A percentile compares a stretch with the other conserved stretches of the same genome.
Evolutionary conservation across 2,797 vertebrate genomes (phyloP).

Genomic region (Toxotes lorentzi): DNA sequence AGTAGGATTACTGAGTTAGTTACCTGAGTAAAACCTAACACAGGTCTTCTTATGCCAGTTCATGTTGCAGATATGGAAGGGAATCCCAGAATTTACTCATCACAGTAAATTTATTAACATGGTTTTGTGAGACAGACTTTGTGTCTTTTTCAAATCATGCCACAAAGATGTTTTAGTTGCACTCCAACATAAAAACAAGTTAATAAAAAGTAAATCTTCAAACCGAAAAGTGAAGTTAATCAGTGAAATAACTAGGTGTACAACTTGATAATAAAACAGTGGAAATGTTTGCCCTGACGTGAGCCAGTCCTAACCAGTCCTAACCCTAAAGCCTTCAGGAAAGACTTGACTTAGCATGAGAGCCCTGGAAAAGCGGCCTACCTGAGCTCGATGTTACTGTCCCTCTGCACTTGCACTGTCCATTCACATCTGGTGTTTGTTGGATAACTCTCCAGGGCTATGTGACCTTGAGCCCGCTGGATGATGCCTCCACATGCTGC

Average conservation of each 20-base stretch:
- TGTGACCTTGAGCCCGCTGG: constrained; percentile 87
- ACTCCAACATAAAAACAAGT: neutral
- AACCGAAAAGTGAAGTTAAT: neutral
- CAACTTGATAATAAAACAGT: neutral
- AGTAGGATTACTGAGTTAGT: neutral
- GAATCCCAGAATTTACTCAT: neutral
- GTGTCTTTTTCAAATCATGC: neutral
- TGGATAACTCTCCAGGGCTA: constrained; percentile 91
- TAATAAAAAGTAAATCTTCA: neutral
- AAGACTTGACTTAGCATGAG: neutral
- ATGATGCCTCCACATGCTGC: constrained; percentile 90
- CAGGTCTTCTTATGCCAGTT: too few species aligned
- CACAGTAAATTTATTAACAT: neutral
- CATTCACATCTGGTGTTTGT: constrained; percentile 92
- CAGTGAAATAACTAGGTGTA: neutral
- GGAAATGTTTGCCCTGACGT: neutral
- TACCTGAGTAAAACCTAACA: neutral
- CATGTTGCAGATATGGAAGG: neutral
- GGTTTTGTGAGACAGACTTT: neutral
- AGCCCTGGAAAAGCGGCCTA: constrained; percentile 55
- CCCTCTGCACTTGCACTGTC: constrained; percentile 87
- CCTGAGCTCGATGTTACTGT: constrained; percentile 89
- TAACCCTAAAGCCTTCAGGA: neutral
- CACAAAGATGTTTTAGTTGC: neutral
- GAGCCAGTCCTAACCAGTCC: neutral